Base-by-base conservation (phyloP, 1,140 invertebrate species). In the Antheraea pernyi region DNA sequence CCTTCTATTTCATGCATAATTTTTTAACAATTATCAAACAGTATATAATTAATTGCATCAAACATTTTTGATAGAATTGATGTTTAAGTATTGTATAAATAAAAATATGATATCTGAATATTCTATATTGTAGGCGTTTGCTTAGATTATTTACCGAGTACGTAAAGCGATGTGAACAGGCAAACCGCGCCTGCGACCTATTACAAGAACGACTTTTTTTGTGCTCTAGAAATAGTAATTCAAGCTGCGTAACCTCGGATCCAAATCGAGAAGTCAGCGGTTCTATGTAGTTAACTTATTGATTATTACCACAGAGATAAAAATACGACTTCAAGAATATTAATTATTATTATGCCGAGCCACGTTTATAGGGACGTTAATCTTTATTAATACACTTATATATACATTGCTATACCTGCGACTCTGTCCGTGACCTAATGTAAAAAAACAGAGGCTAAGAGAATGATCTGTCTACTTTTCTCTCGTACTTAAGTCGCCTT, bases 171-270 rank as follows among this genome's bases (percentile, higher is more conserved):
- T 53, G 46, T n/a, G 16, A 53, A 53, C 22, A 30, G 22, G 22
- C 22, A 30, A 30, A 30, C 53, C 16, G 46, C 46, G 46, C 46
- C 16, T 53, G 46, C 46, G 46, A 53, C 10, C 46, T 16, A 53
- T 69, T 69, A 53, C 65, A 48, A 61, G 30, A 71, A 19, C 46
- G 60, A n/a, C 59, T 10, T 71, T 71, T 71, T 71, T 63, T 71
- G 65, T 48, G 22, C 60, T 19, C 48, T 69, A 42, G 62, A 67
- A 67, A 71, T 67, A 71, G 65, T 22, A 63, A 59, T 71, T 62
- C 59, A 67, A 36, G 36, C 70, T 63, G 65, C 65, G 65, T 71
- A 71, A 71, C 65, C 59, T 58, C 65, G 39, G 13, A 39, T 67
- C 64, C 30, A 63, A 63, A 63, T 37, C 30, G 65, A 63, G 30